phyloP scores from a whole-genome alignment of 2,797 vertebrate genomes.

The Hephaestus fuliginosus region DNA sequence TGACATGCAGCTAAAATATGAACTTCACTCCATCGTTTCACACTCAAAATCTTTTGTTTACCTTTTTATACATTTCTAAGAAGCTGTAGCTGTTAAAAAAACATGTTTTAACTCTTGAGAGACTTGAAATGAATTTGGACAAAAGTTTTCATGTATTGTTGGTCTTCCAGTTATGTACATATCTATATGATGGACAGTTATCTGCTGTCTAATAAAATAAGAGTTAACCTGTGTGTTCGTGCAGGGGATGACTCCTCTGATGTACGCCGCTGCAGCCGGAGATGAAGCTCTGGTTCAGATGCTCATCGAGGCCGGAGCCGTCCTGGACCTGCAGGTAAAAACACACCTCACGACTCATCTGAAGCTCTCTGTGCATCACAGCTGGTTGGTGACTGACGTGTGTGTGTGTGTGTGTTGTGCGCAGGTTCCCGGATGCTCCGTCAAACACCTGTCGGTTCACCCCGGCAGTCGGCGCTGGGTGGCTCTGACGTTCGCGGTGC shows the following conservation, averaged over 20 bases:
- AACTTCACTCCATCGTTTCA: too few relatives aligned
- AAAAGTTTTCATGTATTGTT: too few relatives aligned
- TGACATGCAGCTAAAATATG: background rate
- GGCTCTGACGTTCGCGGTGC: slow-evolving; percentile 91
- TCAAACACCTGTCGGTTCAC: slow-evolving; percentile 89
- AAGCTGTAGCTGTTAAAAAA: background rate
- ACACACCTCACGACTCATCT: background rate
- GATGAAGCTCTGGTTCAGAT: slow-evolving; percentile 95
- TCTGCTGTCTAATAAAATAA: background rate
- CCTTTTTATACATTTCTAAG: background rate
- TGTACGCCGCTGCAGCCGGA: slow-evolving; percentile 92
- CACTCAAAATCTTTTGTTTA: too few relatives aligned
- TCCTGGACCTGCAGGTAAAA: slow-evolving; percentile 88
- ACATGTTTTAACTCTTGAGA: too few relatives aligned
- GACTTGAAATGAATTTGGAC: too few relatives aligned
- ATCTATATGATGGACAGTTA: too few relatives aligned
- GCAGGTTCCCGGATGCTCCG: slow-evolving; percentile 90
- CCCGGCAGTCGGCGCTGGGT: slow-evolving; percentile 94
- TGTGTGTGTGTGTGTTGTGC: background rate
- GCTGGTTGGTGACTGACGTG: background rate
- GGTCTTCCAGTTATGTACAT: too few relatives aligned
- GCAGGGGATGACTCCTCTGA: slow-evolving; percentile 92
- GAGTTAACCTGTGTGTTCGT: background rate
- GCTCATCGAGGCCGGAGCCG: slow-evolving; percentile 91
- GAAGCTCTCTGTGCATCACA: background rate